Base-by-base conservation (phyloP, 2,113 vertebrate species). In the Nesogale talazaci region DNA sequence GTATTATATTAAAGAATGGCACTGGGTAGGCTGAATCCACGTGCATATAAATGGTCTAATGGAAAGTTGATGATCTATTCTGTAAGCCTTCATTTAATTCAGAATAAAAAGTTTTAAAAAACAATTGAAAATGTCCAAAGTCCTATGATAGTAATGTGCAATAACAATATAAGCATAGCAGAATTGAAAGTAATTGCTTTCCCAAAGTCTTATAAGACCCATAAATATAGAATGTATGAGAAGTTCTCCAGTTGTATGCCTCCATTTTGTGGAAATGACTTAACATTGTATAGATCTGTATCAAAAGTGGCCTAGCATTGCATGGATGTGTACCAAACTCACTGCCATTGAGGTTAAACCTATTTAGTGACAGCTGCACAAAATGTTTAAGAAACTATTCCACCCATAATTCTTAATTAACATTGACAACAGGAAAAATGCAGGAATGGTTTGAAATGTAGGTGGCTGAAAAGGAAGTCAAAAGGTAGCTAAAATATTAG, bases 341-440 rank as follows among this genome's bases (percentile, higher is more conserved):
- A 9, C 46, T 52, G 10, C 46, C 46, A 52, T 52, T 12, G 46
- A 5, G 46, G 46, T 52, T 6, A 52, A 52, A 10, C 46, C 5
- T 1, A 52, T 38, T 76, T 91, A 65, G 46, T 79, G 40, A 94
- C 94, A 89, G 87, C 63, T 94, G 83, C 93, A 95, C 63, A 91
- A 93, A 87, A 87, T 83, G 31, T 90, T 75, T 42, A 89, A 93
- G 72, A 92, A 79, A 31, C 23, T 70, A 34, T 91, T 63, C 69
- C 23, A 84, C 92, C 84, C 72, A 88, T 95, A 95, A 92, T 85
- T 95, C 70, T 82, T 93, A 90, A 89, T 94, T 94, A 96, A 94
- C 69, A 89, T 27, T 90, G 77, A 90, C 59, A 90, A 46, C 34
- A 94, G 89, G 57, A 90, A 84, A 92, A 77, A 17, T 82, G 9